Evolutionary conservation across 2,113 vertebrate species (phyloP).

Genomic region (Gymnobelideus leadbeateri): DNA sequence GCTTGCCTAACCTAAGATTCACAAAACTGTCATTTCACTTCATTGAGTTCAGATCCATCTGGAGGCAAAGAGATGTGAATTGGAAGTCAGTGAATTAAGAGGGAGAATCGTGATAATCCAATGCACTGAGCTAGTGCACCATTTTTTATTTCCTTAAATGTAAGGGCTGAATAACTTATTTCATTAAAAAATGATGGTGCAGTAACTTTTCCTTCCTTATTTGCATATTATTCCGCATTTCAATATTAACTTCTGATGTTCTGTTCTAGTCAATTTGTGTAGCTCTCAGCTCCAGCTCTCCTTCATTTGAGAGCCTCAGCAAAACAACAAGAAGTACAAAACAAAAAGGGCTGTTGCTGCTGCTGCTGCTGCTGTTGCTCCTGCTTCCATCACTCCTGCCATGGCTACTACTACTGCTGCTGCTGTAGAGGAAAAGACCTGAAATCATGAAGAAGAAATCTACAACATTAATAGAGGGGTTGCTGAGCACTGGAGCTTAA

Average conservation of each 20-base stretch:
- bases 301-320: slow-evolving; percentile 69
- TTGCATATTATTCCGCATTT: slow-evolving; percentile 81
- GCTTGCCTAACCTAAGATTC: slow-evolving; percentile 64
- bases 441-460: slow-evolving; percentile 67
- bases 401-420: neutral
- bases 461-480: slow-evolving; percentile 66
- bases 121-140: slow-evolving; percentile 63
- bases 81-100: slow-evolving; percentile 76
- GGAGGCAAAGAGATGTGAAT: slow-evolving; percentile 66
- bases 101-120: slow-evolving; percentile 67
- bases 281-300: slow-evolving; percentile 75
- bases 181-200: slow-evolving; percentile 80
- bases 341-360: neutral
- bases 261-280: slow-evolving; percentile 79
- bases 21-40: slow-evolving; percentile 71
- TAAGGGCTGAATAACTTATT: slow-evolving; percentile 79
- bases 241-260: slow-evolving; percentile 81
- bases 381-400: neutral
- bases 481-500: slow-evolving; percentile 37
- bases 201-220: slow-evolving; percentile 75
- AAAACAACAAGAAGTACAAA: slow-evolving; percentile 18
- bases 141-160: slow-evolving; percentile 80
- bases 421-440: slow-evolving; percentile 62
- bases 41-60: slow-evolving; percentile 78
- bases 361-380: neutral